Evolutionary conservation across 2,888 invertebrate species (phyloP).

Genomic region (Synergus itoensis): DNA sequence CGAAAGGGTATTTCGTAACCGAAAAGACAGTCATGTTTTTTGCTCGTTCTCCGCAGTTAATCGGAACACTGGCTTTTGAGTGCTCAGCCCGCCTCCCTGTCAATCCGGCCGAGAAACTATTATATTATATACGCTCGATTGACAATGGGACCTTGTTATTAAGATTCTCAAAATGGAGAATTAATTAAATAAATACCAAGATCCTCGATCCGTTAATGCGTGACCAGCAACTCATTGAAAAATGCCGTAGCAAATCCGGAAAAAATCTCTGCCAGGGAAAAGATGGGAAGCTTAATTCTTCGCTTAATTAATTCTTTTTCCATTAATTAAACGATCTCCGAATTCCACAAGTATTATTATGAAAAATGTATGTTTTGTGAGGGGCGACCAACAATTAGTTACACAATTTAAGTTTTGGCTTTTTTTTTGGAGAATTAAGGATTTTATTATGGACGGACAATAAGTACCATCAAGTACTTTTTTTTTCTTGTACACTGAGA

Average conservation of each 20-base stretch:
- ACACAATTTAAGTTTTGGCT: too few species aligned
- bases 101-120: constrained; percentile 28
- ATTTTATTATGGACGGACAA: too few species aligned
- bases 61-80: constrained; percentile 32
- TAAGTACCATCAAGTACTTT: too few species aligned
- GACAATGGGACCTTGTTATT: constrained; percentile 29
- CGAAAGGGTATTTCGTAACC: constrained; percentile 38
- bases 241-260: neutral
- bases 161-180: constrained; percentile 30
- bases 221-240: constrained; percentile 11
- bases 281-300: neutral
- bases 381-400: too few species aligned
- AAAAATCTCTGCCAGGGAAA: neutral
- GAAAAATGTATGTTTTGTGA: too few species aligned
- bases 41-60: constrained; percentile 22
- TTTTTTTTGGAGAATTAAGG: too few species aligned
- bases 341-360: neutral
- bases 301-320: neutral
- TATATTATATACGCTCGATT: constrained; percentile 10
- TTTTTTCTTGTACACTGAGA: too few species aligned
- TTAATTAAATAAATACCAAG: constrained; percentile 27
- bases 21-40: constrained; percentile 41
- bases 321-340: neutral
- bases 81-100: constrained; percentile 36
- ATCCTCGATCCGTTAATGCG: neutral